Conservation (phyloP, 2,797 vertebrate genomes). For the Ceryle rudis region DNA sequence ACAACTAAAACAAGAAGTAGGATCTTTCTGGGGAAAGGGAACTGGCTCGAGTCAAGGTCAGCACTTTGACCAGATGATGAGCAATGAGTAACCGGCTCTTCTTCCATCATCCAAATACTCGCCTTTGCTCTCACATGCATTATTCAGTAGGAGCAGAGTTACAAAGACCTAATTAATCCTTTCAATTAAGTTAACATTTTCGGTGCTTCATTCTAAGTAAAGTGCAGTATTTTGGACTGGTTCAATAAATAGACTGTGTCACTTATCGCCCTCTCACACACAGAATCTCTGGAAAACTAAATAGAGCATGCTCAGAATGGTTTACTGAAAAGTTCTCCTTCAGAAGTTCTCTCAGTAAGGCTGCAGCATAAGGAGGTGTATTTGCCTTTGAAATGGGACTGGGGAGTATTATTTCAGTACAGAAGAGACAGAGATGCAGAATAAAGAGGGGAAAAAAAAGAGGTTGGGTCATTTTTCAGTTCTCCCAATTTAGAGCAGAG, state of each 20-base stretch:
- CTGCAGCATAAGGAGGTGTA: neutral
- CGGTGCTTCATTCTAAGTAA: neutral
- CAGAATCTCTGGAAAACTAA: slow-evolving; percentile 29
- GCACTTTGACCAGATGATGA: neutral
- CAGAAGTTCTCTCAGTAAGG: neutral
- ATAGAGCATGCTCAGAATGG: slow-evolving; percentile 37
- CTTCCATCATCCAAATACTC: neutral
- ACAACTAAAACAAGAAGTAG: neutral
- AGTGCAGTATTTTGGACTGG: neutral
- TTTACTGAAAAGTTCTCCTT: slow-evolving; percentile 44
- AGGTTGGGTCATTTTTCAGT: neutral
- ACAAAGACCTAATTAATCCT: neutral
- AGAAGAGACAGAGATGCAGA: neutral
- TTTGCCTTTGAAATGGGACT: neutral
- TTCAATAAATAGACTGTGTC: slow-evolving; percentile 27
- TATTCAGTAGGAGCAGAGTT: neutral
- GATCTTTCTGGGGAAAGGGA: neutral
- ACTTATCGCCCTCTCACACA: neutral
- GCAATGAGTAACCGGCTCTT: neutral
- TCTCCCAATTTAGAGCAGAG: neutral
- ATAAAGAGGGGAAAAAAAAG: neutral
- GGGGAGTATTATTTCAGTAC: neutral
- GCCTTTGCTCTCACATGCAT: neutral
- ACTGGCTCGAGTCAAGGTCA: neutral
- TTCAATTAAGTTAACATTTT: slow-evolving; percentile 5